Conservation (phyloP, 2,888 invertebrate genomes). For the Meganola albula region DNA sequence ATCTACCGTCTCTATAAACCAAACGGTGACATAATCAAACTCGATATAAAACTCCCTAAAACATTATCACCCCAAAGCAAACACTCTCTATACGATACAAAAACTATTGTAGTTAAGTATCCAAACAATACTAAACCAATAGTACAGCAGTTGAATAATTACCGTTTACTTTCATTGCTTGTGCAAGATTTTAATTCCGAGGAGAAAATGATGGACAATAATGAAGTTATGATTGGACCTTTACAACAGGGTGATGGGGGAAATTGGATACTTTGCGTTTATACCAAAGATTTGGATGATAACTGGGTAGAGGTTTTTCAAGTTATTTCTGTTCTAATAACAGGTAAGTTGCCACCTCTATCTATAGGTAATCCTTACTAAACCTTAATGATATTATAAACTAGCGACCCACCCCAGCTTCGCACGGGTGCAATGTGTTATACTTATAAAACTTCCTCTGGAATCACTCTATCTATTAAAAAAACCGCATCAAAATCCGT, state of each 20-base stretch:
- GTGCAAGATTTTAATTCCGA: slow-evolving; percentile 20
- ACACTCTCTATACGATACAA: background rate
- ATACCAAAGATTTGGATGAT: slow-evolving; percentile 33
- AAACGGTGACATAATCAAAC: slow-evolving; percentile 36
- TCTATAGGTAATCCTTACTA: too few relatives aligned
- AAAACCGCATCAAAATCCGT: too few relatives aligned
- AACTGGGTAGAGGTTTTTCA: slow-evolving; percentile 52
- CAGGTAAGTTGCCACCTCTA: slow-evolving; percentile 47
- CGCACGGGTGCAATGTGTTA: too few relatives aligned
- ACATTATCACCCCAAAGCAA: background rate
- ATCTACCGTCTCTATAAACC: slow-evolving; percentile 46
- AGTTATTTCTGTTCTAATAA: slow-evolving; percentile 52
- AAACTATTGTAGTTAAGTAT: slow-evolving; percentile 1
- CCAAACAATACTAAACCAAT: slow-evolving; percentile 19
- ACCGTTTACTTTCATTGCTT: background rate
- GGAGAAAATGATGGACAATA: slow-evolving; percentile 25
- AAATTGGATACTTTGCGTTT: slow-evolving; percentile 59
- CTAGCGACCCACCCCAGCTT: too few relatives aligned
- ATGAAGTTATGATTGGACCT: slow-evolving; percentile 57
- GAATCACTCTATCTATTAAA: too few relatives aligned
- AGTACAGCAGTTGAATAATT: slow-evolving; percentile 10
- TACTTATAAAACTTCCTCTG: too few relatives aligned
- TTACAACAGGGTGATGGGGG: slow-evolving; percentile 48
- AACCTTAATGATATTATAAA: too few relatives aligned
- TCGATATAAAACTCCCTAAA: slow-evolving; percentile 28